These are phyloP conservation scores for Lamellibrachia satsuma DNA, from an alignment of 2,888 invertebrate genomes.

Conservation along the genomic window DNA sequence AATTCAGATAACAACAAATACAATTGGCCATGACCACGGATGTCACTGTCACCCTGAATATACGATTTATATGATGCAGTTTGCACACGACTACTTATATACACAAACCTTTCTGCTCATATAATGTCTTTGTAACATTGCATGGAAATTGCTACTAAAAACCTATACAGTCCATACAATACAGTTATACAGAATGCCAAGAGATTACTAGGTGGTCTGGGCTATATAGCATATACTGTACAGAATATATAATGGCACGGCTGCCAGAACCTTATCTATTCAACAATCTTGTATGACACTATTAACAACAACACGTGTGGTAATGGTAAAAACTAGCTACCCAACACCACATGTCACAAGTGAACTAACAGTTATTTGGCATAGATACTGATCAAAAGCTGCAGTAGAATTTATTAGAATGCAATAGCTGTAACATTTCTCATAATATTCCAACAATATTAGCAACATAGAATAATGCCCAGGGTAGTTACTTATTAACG, in stretches of 20 bases:
- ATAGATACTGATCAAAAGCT: neutral
- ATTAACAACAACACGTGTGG: neutral
- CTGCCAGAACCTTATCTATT: neutral
- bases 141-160: neutral
- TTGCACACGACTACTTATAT: too few relatives aligned
- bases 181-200: neutral
- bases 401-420: neutral
- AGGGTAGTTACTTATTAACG: too few relatives aligned
- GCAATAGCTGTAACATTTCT: neutral
- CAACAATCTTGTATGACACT: neutral
- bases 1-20: neutral
- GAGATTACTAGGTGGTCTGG: neutral
- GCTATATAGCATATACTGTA: neutral
- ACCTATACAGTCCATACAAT: neutral
- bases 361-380: neutral
- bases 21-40: neutral
- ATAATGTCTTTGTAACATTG: too few relatives aligned
- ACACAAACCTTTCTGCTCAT: too few relatives aligned
- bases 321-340: neutral
- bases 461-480: neutral
- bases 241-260: neutral
- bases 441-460: neutral
- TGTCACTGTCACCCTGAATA: neutral
- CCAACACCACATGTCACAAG: neutral
- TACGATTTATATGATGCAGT: neutral